Evolutionary conservation across 2,797 vertebrate species (phyloP).

Genomic region (Vultur gryphus): DNA sequence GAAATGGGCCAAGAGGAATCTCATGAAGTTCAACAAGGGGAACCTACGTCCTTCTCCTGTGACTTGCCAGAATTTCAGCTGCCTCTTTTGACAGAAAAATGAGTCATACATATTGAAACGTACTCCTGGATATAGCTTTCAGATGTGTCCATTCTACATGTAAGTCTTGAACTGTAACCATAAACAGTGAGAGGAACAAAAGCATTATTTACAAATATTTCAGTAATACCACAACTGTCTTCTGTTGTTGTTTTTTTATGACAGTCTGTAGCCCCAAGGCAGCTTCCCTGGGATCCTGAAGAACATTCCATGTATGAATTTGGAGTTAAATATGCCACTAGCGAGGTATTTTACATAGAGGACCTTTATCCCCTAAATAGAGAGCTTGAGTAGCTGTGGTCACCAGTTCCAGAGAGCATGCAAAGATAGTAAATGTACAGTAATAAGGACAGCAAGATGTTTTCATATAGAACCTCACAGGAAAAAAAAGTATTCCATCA

Average conservation of each 20-base stretch:
- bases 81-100: not conserved
- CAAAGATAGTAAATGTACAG: conserved; percentile 75
- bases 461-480: not conserved
- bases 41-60: not conserved
- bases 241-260: not conserved
- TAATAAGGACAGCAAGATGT: not conserved
- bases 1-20: not conserved
- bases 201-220: not conserved
- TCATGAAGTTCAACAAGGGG: not conserved
- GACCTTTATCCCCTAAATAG: conserved; percentile 70
- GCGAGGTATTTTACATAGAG: conserved; percentile 78
- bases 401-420: conserved; percentile 78
- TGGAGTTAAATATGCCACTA: conserved; percentile 78
- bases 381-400: conserved; percentile 78
- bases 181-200: not conserved
- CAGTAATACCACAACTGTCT: not conserved
- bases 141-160: not conserved
- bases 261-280: conserved; percentile 37
- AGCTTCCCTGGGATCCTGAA: conserved; percentile 73
- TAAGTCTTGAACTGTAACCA: not conserved
- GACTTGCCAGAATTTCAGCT: not conserved
- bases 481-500: not conserved
- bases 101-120: not conserved
- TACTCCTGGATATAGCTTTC: not conserved
- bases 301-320: conserved; percentile 78